Evolutionary conservation across 2,888 invertebrate genomes (phyloP).

Genomic region (Apamea sordens): DNA sequence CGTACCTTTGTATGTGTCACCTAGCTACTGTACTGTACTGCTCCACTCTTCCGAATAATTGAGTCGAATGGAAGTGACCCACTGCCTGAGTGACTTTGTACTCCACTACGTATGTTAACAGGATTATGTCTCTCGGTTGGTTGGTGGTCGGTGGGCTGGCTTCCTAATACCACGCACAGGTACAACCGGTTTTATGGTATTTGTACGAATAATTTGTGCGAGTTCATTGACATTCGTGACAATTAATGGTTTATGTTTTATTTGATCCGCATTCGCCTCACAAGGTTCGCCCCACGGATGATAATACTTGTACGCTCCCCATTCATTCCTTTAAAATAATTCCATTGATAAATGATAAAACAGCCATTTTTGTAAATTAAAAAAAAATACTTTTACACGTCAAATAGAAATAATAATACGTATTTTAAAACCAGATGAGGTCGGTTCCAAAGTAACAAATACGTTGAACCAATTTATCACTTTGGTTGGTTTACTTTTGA

Average conservation of each 20-base stretch:
- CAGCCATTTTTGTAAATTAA: no score
- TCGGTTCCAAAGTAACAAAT: neutral
- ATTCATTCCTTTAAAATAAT: neutral
- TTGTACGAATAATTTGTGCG: neutral
- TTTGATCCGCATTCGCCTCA: neutral
- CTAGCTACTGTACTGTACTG: neutral
- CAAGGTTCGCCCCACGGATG: neutral
- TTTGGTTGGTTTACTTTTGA: neutral
- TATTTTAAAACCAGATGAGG: neutral
- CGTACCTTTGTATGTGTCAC: neutral
- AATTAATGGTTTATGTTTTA: neutral
- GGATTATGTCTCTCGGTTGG: conserved; percentile 5
- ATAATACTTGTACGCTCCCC: neutral
- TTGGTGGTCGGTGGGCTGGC: neutral
- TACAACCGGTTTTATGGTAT: neutral
- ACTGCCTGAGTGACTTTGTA: conserved; percentile 24
- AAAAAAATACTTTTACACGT: neutral
- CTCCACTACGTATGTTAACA: conserved; percentile 8
- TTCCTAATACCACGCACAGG: neutral
- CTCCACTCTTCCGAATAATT: conserved; percentile 41
- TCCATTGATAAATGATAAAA: neutral
- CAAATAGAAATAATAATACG: neutral
- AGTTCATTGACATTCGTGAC: neutral
- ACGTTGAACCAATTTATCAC: neutral
- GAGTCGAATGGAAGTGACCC: conserved; percentile 20